These are phyloP conservation scores for Acleris laterana DNA, from an alignment of 2,888 invertebrate genomes.

Conservation along the genomic window DNA sequence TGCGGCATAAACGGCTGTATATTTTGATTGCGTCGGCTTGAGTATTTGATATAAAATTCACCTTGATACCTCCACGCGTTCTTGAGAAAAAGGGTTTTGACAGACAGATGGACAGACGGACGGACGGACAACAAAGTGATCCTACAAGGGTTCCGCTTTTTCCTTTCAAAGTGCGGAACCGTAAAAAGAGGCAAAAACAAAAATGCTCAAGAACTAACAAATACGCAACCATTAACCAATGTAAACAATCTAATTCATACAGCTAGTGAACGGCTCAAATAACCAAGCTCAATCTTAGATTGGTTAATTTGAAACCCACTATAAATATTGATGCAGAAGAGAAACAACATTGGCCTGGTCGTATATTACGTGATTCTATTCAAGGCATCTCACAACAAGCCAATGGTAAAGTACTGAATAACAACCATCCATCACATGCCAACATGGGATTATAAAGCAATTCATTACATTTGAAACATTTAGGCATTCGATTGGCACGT, in stretches of 20 bases:
- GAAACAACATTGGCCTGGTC: constrained; percentile 46
- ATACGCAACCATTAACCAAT: constrained; percentile 22
- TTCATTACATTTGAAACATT: constrained; percentile 30
- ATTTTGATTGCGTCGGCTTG: too few species aligned
- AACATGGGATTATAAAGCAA: constrained; percentile 39
- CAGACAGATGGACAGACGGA: too few species aligned
- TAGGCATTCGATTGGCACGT: constrained; percentile 10
- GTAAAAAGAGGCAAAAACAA: too few species aligned
- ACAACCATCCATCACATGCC: constrained; percentile 51
- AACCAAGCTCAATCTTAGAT: not conserved
- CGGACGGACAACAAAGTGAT: too few species aligned
- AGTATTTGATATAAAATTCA: too few species aligned
- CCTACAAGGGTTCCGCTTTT: too few species aligned
- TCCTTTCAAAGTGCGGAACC: too few species aligned
- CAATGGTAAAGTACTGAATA: constrained; percentile 52
- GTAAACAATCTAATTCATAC: not conserved
- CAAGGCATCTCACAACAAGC: constrained; percentile 57
- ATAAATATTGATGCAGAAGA: constrained; percentile 50
- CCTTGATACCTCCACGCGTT: too few species aligned
- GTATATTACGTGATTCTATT: constrained; percentile 55
- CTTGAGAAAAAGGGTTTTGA: too few species aligned
- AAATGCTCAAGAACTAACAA: too few species aligned
- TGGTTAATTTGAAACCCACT: constrained; percentile 36
- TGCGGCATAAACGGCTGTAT: too few species aligned
- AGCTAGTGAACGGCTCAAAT: not conserved